A percentile compares a stretch with the other conserved stretches of the same genome.
These are phyloP conservation scores for Anhinga rufa DNA, from an alignment of 2,113 vertebrate species.

Conservation along the genomic window DNA sequence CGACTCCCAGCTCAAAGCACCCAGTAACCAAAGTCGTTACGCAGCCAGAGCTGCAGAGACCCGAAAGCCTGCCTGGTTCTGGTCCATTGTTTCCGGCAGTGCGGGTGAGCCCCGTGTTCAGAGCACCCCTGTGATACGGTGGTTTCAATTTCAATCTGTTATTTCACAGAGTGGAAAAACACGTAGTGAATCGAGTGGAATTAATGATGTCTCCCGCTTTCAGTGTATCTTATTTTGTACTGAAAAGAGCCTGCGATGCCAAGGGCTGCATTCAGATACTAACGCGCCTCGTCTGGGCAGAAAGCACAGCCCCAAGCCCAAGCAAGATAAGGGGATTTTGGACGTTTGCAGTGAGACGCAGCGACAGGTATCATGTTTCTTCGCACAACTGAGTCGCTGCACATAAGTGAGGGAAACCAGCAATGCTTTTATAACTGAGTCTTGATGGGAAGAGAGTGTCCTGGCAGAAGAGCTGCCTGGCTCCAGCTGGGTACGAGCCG, in stretches of 20 bases:
- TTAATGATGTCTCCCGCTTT: neutral
- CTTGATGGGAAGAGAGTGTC: neutral
- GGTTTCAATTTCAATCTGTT: neutral
- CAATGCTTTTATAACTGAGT: neutral
- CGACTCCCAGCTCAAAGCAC: neutral
- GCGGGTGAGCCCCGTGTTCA: too few relatives aligned
- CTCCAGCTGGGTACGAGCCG: neutral
- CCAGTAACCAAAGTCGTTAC: fast-evolving
- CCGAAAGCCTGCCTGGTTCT: neutral
- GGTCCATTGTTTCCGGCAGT: neutral
- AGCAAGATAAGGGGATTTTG: neutral
- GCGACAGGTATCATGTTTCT: neutral
- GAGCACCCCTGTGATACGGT: neutral
- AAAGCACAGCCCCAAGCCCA: neutral
- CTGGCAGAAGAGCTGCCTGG: neutral
- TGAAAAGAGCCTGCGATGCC: neutral
- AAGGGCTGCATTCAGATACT: neutral
- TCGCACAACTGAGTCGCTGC: neutral
- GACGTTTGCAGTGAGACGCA: neutral
- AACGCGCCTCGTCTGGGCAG: neutral
- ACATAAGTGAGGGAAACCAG: neutral
- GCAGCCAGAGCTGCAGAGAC: neutral
- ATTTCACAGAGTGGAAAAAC: neutral
- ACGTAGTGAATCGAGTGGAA: neutral
- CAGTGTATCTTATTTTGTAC: neutral